Evolutionary conservation across 2,888 invertebrate genomes (phyloP).

Genomic region (Drosophila melanosoma): DNA sequence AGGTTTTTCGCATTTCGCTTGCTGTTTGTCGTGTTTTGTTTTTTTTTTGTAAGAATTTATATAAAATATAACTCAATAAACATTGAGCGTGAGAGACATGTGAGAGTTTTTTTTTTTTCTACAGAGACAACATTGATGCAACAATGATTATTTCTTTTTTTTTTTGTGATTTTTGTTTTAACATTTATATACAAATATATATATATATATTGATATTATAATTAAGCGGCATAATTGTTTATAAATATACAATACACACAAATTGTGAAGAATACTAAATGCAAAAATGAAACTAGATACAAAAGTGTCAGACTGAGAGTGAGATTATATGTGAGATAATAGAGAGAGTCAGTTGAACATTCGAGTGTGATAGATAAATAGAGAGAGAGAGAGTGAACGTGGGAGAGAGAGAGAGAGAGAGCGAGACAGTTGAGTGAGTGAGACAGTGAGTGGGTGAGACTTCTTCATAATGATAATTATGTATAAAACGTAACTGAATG

Average conservation of each 20-base stretch:
- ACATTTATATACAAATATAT: slow-evolving; percentile 57
- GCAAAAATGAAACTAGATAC: slow-evolving; percentile 82
- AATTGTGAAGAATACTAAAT: slow-evolving; percentile 81
- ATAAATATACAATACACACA: slow-evolving; percentile 81
- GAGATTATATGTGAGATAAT: slow-evolving; percentile 38
- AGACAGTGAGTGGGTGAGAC: slow-evolving; percentile 43
- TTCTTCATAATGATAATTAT: slow-evolving; percentile 42
- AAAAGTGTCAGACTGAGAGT: slow-evolving; percentile 78
- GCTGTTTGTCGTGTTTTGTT: slow-evolving; percentile 53
- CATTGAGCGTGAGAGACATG: slow-evolving; percentile 80
- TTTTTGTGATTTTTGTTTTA: slow-evolving; percentile 60
- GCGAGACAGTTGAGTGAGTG: slow-evolving; percentile 40
- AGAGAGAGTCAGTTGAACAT: slow-evolving; percentile 34
- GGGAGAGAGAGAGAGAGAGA: slow-evolving; percentile 29
- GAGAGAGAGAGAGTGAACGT: slow-evolving; percentile 21
- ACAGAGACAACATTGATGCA: slow-evolving; percentile 54
- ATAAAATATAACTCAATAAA: slow-evolving; percentile 63
- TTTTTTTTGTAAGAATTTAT: slow-evolving; percentile 45
- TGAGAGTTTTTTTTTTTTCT: slow-evolving; percentile 61
- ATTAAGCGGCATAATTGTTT: slow-evolving; percentile 81
- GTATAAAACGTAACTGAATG: slow-evolving; percentile 53
- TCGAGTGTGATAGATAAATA: slow-evolving; percentile 18
- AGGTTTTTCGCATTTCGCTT: slow-evolving; percentile 64
- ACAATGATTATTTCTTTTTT: slow-evolving; percentile 42
- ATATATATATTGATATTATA: slow-evolving; percentile 62